phyloP scores from a whole-genome alignment of 2,888 invertebrate species.

The Scrobipalpa costella region DNA sequence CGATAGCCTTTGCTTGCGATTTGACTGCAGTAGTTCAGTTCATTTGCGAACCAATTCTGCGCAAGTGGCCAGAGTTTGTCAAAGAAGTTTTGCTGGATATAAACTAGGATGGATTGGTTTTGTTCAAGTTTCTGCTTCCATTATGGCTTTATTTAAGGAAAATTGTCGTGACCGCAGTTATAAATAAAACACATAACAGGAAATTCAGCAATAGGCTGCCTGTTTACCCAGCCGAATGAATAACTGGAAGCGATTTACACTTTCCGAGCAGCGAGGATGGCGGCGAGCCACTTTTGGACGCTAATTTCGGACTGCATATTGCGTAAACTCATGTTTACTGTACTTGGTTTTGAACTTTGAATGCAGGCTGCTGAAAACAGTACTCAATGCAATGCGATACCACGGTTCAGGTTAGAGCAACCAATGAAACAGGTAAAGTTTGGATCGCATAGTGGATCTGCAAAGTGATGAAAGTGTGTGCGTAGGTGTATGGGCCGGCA shows the following conservation, averaged over 20 bases:
- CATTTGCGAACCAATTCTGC: conserved; percentile 44
- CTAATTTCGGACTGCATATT: conserved; percentile 46
- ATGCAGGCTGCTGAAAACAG: conserved; percentile 14
- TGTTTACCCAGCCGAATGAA: conserved; percentile 30
- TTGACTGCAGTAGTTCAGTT: conserved; percentile 58
- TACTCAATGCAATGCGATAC: neutral
- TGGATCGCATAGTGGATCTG: conserved; percentile 30
- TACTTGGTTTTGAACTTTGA: conserved; percentile 35
- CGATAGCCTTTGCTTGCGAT: conserved; percentile 58
- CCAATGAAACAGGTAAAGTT: conserved; percentile 13
- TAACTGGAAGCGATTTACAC: conserved; percentile 48
- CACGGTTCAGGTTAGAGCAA: neutral
- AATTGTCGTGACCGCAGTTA: neutral
- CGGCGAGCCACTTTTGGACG: conserved; percentile 43
- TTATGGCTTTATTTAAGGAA: conserved; percentile 19
- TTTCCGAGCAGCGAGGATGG: conserved; percentile 47
- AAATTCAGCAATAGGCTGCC: conserved; percentile 13
- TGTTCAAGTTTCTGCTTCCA: neutral
- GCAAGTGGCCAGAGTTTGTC: conserved; percentile 44
- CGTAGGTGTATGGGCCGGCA: conserved; percentile 49
- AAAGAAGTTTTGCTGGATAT: conserved; percentile 42
- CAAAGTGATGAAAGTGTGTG: conserved; percentile 44
- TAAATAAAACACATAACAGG: conserved; percentile 22
- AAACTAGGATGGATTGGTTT: neutral
- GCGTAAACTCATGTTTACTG: conserved; percentile 35